Evolutionary conservation across 2,113 vertebrate species (phyloP).

Genomic region (Triplophysa siluroides): DNA sequence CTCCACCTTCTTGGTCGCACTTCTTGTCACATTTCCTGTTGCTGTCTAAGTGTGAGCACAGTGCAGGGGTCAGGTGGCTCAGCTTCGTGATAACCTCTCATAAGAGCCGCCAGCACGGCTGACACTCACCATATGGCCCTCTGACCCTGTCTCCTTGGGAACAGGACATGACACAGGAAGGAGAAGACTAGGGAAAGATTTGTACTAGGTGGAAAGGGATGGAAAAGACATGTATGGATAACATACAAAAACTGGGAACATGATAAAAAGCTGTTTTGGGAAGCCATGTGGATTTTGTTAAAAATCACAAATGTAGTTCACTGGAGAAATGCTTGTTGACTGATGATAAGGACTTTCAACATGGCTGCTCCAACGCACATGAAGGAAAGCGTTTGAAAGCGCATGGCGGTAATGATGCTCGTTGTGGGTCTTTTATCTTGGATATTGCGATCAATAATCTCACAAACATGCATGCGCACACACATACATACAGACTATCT

Average conservation of each 20-base stretch:
- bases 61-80: slow-evolving; percentile 66
- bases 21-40: slow-evolving; percentile 55
- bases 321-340: slow-evolving; percentile 8
- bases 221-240: slow-evolving; percentile 45
- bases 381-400: background rate
- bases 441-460: slow-evolving; percentile 11
- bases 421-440: slow-evolving; percentile 20
- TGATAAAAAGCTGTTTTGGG: slow-evolving; percentile 26
- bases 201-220: slow-evolving; percentile 42
- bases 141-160: slow-evolving; percentile 66
- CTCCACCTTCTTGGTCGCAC: background rate
- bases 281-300: slow-evolving; percentile 26
- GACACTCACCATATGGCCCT: slow-evolving; percentile 73
- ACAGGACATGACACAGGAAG: slow-evolving; percentile 57
- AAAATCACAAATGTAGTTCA: background rate
- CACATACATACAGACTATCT: slow-evolving; percentile 1
- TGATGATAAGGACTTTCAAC: slow-evolving; percentile 12
- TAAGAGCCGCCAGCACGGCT: slow-evolving; percentile 63
- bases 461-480: slow-evolving; percentile 22
- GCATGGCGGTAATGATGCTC: background rate
- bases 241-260: slow-evolving; percentile 39
- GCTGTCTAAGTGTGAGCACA: slow-evolving; percentile 66
- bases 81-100: slow-evolving; percentile 67
- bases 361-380: background rate
- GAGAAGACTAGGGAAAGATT: slow-evolving; percentile 26